Conservation (phyloP, 1,140 invertebrate species). For the Hetaerina americana region DNA sequence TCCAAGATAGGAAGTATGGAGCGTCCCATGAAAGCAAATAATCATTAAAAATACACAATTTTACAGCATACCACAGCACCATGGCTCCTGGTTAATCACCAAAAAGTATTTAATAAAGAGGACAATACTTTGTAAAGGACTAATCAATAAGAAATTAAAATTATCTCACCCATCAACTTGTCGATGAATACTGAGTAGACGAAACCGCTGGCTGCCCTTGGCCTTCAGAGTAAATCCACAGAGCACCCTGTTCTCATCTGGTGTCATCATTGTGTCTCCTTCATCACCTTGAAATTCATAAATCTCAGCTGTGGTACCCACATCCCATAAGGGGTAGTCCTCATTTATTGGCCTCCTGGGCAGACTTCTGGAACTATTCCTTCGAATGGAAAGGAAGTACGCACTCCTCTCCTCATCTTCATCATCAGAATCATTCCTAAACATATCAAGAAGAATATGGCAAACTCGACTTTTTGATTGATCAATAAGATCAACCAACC, state of each 20-base stretch:
- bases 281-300: constrained; percentile 43
- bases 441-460: too few species aligned
- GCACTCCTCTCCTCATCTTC: neutral
- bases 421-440: neutral
- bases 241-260: constrained; percentile 2
- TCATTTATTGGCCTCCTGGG: neutral
- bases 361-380: neutral
- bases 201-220: constrained; percentile 50
- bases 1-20: too few species aligned
- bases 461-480: too few species aligned
- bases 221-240: constrained; percentile 39
- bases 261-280: neutral
- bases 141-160: too few species aligned
- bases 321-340: constrained; percentile 19
- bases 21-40: too few species aligned
- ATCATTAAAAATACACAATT: too few species aligned
- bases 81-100: too few species aligned
- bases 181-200: constrained; percentile 33
- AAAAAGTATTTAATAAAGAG: too few species aligned
- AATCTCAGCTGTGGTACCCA: constrained; percentile 61
- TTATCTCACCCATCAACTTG: constrained; percentile 32
- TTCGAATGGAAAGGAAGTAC: neutral
- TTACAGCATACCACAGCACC: too few species aligned
- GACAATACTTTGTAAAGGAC: too few species aligned
- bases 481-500: too few species aligned